phyloP scores from a whole-genome alignment of 2,888 invertebrate genomes.

The Urechis unicinctus region DNA sequence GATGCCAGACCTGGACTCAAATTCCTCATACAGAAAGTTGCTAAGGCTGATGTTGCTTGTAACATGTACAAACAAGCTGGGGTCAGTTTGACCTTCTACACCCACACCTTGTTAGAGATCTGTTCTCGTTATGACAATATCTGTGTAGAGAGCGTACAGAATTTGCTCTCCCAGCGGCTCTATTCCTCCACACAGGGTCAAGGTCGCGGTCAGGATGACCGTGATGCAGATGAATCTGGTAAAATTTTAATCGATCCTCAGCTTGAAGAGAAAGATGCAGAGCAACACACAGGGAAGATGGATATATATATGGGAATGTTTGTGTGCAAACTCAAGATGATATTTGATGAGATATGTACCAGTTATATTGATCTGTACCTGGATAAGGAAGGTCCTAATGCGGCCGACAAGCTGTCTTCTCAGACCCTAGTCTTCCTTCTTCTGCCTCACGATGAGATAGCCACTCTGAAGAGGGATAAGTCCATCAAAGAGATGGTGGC shows the following conservation, averaged over 20 bases:
- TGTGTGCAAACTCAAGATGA: conserved; percentile 29
- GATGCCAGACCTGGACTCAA: conserved; percentile 86
- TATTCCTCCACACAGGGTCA: background rate
- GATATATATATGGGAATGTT: conserved; percentile 21
- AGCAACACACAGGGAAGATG: background rate
- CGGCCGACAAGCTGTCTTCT: conserved; percentile 49
- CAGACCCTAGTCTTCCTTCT: conserved; percentile 59
- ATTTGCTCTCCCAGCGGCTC: conserved; percentile 4
- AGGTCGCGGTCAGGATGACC: background rate
- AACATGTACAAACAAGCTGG: conserved; percentile 66
- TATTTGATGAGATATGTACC: conserved; percentile 41
- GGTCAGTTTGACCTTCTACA: conserved; percentile 75
- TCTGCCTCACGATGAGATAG: conserved; percentile 57
- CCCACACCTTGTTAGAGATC: conserved; percentile 78
- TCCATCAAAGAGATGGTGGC: conserved; percentile 27
- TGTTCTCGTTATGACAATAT: conserved; percentile 55
- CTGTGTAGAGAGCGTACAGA: conserved; percentile 9
- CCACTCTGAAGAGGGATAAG: conserved; percentile 25
- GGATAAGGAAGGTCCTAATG: conserved; percentile 36
- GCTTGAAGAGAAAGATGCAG: no score
- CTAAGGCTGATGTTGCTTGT: conserved; percentile 44
- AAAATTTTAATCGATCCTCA: no score
- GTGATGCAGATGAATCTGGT: background rate
- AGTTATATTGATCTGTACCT: conserved; percentile 40
- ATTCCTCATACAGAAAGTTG: conserved; percentile 78